phyloP scores from a whole-genome alignment of 2,888 invertebrate species.

The Agrotis segetum region DNA sequence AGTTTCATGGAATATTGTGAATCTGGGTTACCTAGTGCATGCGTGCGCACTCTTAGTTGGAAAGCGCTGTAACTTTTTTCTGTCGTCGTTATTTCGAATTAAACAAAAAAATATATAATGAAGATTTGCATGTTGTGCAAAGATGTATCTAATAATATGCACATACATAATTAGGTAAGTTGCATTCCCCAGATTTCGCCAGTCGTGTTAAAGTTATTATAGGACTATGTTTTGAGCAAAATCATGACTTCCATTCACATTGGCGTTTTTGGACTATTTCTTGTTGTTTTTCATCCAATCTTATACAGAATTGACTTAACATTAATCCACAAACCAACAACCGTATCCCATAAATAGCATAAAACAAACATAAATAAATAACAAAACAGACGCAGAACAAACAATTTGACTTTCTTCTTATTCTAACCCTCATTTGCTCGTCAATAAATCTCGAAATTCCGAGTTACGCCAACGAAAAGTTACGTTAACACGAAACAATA shows the following conservation, averaged over 20 bases:
- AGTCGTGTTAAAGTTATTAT: too few relatives aligned
- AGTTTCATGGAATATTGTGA: not conserved
- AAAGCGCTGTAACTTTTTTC: too few relatives aligned
- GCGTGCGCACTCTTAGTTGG: not conserved
- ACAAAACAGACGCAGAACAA: conserved; percentile 16
- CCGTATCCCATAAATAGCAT: conserved; percentile 5
- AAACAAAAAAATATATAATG: not conserved
- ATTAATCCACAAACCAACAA: too few relatives aligned
- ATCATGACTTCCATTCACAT: not conserved
- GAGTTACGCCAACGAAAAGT: conserved; percentile 39
- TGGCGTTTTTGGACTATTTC: not conserved
- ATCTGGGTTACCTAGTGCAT: not conserved
- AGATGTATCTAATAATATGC: too few relatives aligned
- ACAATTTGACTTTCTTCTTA: conserved; percentile 28
- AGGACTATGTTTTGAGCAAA: not conserved
- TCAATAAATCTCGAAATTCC: conserved; percentile 45
- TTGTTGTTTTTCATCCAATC: not conserved
- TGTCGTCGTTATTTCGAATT: not conserved
- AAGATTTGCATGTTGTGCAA: too few relatives aligned
- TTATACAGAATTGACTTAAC: not conserved
- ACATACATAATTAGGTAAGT: too few relatives aligned
- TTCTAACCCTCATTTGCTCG: conserved; percentile 22
- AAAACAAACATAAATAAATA: not conserved
- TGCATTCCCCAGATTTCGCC: too few relatives aligned
- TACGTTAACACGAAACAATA: conserved; percentile 51